phyloP scores from a whole-genome alignment of 2,113 vertebrate species.

The Myotis yumanensis region DNA sequence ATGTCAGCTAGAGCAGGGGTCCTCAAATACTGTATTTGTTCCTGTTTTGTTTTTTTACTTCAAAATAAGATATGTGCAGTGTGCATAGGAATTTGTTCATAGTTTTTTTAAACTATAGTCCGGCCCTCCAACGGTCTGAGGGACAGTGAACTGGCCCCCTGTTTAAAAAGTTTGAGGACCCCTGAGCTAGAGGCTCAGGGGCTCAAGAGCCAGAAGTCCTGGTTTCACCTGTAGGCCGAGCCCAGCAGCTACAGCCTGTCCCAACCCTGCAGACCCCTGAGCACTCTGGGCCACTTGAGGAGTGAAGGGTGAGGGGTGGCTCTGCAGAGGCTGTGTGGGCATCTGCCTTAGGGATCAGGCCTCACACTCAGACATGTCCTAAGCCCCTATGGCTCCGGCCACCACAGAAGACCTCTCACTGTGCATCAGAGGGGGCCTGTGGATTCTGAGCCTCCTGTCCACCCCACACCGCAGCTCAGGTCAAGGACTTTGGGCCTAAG shows the following conservation, averaged over 20 bases:
- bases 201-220: accelerated
- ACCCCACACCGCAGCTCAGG: background rate
- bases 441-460: no score
- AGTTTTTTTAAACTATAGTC: no score
- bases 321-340: background rate
- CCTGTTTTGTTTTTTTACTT: no score
- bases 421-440: background rate
- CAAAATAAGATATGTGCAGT: no score
- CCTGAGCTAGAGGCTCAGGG: background rate
- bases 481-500: background rate
- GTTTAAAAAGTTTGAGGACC: no score
- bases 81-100: no score
- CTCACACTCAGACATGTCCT: no score
- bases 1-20: background rate
- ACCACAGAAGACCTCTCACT: background rate
- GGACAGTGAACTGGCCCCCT: no score
- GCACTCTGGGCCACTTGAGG: background rate
- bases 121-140: no score
- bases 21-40: no score
- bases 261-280: background rate
- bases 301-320: accelerated
- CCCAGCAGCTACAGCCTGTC: background rate
- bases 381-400: no score
- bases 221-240: accelerated
- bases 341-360: background rate